phyloP scores from a whole-genome alignment of 64 coral and sea anemone genomes.

The Hydrozoanthus tunicans region DNA sequence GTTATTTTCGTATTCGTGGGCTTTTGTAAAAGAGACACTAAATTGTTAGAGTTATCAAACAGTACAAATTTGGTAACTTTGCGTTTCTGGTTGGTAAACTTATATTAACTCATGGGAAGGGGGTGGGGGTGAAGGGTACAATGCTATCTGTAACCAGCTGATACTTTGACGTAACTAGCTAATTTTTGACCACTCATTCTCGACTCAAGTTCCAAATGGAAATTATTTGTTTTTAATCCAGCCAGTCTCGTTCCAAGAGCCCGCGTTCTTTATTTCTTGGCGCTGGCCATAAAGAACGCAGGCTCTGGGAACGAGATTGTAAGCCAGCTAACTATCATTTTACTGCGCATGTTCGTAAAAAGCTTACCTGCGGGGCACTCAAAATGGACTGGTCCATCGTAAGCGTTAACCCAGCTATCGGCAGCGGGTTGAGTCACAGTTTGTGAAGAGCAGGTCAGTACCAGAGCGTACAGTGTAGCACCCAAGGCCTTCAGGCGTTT shows the following conservation, averaged over 20 bases:
- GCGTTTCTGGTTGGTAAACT: no score
- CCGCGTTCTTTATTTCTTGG: no score
- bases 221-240: no score
- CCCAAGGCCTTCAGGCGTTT: neutral
- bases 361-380: conserved; percentile 31
- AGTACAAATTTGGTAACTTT: no score
- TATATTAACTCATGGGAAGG: no score
- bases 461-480: neutral
- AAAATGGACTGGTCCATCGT: conserved; percentile 30
- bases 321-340: neutral
- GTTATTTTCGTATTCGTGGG: neutral
- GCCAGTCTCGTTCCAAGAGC: no score
- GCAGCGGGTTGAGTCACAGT: neutral
- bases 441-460: neutral
- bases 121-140: no score
- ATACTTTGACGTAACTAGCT: no score
- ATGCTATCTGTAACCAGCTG: no score
- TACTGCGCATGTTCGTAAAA: neutral
- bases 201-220: no score
- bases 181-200: no score
- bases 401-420: conserved; percentile 9
- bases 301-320: neutral
- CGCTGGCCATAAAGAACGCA: neutral
- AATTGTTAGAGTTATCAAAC: no score
- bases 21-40: neutral